phyloP scores from a whole-genome alignment of 2,888 invertebrate species.

The Acanthosepion esculentum region DNA sequence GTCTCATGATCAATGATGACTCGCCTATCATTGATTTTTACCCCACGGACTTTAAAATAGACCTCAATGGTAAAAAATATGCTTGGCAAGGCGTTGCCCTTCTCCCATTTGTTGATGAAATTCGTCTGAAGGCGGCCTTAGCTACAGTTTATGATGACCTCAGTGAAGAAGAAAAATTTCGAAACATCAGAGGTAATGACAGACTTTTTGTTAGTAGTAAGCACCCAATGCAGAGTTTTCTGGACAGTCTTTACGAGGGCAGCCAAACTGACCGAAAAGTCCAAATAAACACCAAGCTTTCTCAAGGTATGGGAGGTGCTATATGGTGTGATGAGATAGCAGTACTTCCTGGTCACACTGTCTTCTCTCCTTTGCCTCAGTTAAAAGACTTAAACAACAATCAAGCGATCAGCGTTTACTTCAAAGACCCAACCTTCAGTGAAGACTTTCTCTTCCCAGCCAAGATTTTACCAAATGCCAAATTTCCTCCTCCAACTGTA shows the following conservation, averaged over 20 bases:
- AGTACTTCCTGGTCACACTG: conserved; percentile 74
- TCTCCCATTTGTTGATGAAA: conserved; percentile 97
- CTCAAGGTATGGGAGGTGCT: conserved; percentile 89
- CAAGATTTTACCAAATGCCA: conserved; percentile 77
- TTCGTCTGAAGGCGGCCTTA: conserved; percentile 86
- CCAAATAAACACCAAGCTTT: conserved; percentile 80
- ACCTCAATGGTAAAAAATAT: conserved; percentile 98
- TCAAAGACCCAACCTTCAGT: conserved; percentile 85
- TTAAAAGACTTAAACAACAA: conserved; percentile 65
- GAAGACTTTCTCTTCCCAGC: conserved; percentile 87
- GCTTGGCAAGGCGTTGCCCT: conserved; percentile 99
- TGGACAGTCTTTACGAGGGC: conserved; percentile 82
- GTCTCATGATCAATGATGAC: conserved; percentile 92
- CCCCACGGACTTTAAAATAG: conserved; percentile 95
- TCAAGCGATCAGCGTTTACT: conserved; percentile 80
- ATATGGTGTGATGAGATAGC: conserved; percentile 84
- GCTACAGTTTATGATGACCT: conserved; percentile 86
- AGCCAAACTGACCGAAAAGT: conserved; percentile 66
- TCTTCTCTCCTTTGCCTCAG: conserved; percentile 64
- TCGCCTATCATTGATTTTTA: conserved; percentile 99
- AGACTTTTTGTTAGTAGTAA: conserved; percentile 87
- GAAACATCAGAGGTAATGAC: conserved; percentile 92
- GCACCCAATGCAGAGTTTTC: conserved; percentile 83
- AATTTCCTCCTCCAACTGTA: conserved; percentile 84
- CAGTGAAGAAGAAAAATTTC: conserved; percentile 87